Conservation (phyloP, 1,140 invertebrate genomes). For the Rhopalosiphum maidis region DNA sequence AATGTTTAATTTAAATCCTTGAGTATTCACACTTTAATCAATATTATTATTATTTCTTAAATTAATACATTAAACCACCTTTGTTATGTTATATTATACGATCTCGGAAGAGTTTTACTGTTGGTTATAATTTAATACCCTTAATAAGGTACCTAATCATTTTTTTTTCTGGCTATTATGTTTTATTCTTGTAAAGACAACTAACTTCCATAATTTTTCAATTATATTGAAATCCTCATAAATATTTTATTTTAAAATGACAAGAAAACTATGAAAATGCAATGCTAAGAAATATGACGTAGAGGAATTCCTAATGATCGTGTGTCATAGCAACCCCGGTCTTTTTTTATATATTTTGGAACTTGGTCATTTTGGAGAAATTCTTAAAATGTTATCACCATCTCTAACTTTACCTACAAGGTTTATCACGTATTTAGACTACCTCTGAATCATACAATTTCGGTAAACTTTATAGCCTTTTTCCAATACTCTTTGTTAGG, state of each 20-base stretch:
- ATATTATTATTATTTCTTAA: not conserved
- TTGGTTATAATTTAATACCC: not conserved
- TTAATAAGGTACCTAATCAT: not conserved
- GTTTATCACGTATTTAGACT: slow-evolving; percentile 8
- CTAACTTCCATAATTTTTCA: not conserved
- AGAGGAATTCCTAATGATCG: slow-evolving; percentile 18
- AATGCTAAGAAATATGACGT: not conserved
- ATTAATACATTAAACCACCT: not conserved
- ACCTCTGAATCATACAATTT: not conserved
- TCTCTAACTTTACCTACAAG: not conserved
- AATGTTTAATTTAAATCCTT: not conserved
- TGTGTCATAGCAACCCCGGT: not conserved
- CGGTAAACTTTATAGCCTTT: not conserved
- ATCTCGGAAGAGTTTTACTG: not conserved
- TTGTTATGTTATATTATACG: not conserved
- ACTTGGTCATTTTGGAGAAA: not conserved
- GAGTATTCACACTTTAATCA: not conserved
- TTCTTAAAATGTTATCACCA: not conserved
- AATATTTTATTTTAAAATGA: not conserved
- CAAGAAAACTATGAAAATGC: not conserved
- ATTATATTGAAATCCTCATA: not conserved
- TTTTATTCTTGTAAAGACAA: not conserved
- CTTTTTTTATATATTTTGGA: not conserved
- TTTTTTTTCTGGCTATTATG: not conserved
- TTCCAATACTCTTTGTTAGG: not conserved